Conservation (phyloP, 2,113 vertebrate genomes). For the Arenaria interpres region DNA sequence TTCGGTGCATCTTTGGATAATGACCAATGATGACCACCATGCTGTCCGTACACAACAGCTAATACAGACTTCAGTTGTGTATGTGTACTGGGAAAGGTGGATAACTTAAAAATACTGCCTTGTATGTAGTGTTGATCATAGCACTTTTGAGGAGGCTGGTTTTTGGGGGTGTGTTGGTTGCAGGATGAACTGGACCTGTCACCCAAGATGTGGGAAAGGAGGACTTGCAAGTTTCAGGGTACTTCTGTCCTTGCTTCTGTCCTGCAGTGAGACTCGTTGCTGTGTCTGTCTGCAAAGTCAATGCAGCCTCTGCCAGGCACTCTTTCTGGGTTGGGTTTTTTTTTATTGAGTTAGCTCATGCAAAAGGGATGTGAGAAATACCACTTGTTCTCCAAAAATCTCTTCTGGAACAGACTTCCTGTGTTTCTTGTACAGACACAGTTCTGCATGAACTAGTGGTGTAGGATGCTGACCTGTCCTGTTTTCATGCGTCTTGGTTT, state of each 20-base stretch:
- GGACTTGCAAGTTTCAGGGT: not conserved
- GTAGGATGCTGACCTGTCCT: not conserved
- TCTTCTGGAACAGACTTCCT: not conserved
- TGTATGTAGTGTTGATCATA: not conserved
- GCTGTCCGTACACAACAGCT: not conserved
- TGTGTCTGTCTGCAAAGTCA: not conserved
- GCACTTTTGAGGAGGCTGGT: not conserved
- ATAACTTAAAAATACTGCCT: not conserved
- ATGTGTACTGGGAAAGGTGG: not conserved
- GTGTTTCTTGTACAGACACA: not conserved
- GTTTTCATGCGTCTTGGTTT: conserved; percentile 54
- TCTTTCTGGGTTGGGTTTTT: not conserved
- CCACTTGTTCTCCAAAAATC: conserved; percentile 6
- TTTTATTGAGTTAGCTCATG: not conserved
- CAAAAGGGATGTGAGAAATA: not conserved
- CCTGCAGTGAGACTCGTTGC: not conserved
- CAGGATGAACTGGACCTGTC: not conserved
- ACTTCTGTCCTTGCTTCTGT: not conserved
- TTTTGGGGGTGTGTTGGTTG: not conserved
- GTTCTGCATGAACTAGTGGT: not conserved
- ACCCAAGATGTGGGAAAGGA: not conserved
- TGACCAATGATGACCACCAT: not conserved
- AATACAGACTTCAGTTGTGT: no score
- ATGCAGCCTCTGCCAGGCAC: not conserved
- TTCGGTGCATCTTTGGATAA: no score